Percentiles rank a stretch among this genome's conserved stretches.
Evolutionary conservation across 2,888 invertebrate species (phyloP).

Genomic region (Drosophila cracens): DNA sequence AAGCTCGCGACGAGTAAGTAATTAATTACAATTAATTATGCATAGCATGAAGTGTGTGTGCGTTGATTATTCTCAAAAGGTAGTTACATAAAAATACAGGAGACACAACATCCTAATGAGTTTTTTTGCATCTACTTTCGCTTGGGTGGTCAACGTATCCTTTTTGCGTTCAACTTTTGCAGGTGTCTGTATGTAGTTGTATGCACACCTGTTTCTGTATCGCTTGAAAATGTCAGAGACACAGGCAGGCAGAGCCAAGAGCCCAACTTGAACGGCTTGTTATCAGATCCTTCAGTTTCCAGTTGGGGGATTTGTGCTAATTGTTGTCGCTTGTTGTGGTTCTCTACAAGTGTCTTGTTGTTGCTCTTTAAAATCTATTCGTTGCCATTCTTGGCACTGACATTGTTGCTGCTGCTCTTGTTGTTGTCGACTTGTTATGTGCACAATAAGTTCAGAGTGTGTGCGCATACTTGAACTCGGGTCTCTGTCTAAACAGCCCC

Average conservation of each 20-base stretch:
- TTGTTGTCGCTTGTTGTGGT: conserved; percentile 53
- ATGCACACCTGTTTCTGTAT: conserved; percentile 44
- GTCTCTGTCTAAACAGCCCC: conserved; percentile 32
- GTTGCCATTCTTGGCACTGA: conserved; percentile 61
- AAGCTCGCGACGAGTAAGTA: conserved; percentile 43
- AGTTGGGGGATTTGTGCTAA: conserved; percentile 36
- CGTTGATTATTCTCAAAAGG: conserved; percentile 8
- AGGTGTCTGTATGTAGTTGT: conserved; percentile 8
- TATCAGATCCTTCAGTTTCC: conserved; percentile 55
- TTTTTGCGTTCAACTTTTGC: conserved; percentile 5
- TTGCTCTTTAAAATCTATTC: conserved; percentile 24
- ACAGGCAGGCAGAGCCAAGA: conserved; percentile 19
- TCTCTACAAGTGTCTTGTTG: conserved; percentile 37
- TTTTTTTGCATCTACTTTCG: conserved; percentile 6
- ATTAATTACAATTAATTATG: conserved; percentile 57
- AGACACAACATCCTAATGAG: conserved; percentile 7
- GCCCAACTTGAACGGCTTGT: conserved; percentile 41
- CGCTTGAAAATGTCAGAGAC: conserved; percentile 20
- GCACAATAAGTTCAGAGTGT: conserved; percentile 40
- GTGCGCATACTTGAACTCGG: conserved; percentile 18
- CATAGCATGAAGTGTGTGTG: conserved; percentile 10
- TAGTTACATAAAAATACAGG: conserved; percentile 43
- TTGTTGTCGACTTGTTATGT: conserved; percentile 49
- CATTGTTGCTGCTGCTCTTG: conserved; percentile 41
- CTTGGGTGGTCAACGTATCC: background rate